Evolutionary conservation across 2,113 vertebrate species (phyloP).

Genomic region (Ailuropoda melanoleuca): DNA sequence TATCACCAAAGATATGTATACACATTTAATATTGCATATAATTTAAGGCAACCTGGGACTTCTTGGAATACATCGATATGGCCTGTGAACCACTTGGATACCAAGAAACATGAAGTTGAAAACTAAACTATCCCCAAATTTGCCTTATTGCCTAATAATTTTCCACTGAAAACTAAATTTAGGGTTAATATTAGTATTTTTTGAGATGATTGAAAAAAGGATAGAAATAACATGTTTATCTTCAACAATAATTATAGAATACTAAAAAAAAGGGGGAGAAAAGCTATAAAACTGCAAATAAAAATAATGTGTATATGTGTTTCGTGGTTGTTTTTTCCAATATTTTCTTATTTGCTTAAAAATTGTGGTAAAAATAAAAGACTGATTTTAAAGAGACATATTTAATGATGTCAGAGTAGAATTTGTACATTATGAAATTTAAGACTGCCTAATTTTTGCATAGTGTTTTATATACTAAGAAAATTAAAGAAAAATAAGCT

Average conservation of each 20-base stretch:
- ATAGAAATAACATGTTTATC: not conserved
- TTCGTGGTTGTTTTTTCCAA: not conserved
- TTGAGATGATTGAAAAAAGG: not conserved
- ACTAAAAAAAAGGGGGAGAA: not conserved
- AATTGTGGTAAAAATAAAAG: not conserved
- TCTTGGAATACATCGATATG: not conserved
- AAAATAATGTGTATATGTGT: too few relatives aligned
- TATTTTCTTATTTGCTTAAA: not conserved
- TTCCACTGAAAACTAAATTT: not conserved
- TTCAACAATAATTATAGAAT: not conserved
- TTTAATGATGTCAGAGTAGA: not conserved
- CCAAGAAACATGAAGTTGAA: not conserved
- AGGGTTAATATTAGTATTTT: not conserved
- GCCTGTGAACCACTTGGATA: not conserved
- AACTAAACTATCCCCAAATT: not conserved
- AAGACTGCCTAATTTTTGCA: not conserved
- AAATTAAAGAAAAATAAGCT: not conserved
- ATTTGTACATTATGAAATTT: not conserved
- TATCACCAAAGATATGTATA: not conserved
- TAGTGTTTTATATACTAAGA: not conserved
- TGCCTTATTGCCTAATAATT: not conserved
- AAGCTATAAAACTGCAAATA: not conserved
- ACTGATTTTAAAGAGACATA: not conserved
- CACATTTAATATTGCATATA: not conserved
- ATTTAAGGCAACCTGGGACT: not conserved